Conservation (phyloP, 2,888 invertebrate genomes). For the Cheilosia vulpina region DNA sequence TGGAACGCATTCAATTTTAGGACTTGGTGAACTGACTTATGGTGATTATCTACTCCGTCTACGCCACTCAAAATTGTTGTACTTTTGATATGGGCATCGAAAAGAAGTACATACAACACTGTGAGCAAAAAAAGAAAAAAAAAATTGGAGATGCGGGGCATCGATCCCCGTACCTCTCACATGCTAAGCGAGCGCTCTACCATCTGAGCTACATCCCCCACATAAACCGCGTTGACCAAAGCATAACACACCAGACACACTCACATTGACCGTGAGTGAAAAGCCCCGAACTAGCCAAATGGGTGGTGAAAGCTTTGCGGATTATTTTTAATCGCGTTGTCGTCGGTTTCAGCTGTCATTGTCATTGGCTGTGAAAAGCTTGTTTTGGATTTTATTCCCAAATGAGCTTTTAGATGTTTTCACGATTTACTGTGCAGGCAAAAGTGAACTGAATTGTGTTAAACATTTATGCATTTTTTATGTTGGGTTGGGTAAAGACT, state of each 20-base stretch:
- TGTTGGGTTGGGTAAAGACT: too few species aligned
- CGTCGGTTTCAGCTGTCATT: too few species aligned
- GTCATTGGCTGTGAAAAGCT: too few species aligned
- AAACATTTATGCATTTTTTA: too few species aligned
- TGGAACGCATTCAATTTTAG: conserved; percentile 61
- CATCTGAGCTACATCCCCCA: conserved; percentile 84
- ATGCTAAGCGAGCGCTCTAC: conserved; percentile 84
- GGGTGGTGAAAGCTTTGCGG: background rate
- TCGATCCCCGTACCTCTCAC: conserved; percentile 84
- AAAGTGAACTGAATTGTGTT: too few species aligned
- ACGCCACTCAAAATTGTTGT: conserved; percentile 5
- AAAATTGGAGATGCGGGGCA: conserved; percentile 83
- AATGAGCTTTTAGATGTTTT: too few species aligned
- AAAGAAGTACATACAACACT: background rate
- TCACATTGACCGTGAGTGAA: background rate
- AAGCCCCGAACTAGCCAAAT: background rate
- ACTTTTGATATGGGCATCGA: background rate
- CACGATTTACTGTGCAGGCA: too few species aligned
- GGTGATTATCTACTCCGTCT: conserved; percentile 54
- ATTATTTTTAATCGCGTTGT: too few species aligned
- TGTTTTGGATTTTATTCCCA: too few species aligned
- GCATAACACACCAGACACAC: conserved; percentile 10
- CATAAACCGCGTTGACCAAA: background rate
- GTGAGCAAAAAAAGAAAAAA: background rate
- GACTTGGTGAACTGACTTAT: conserved; percentile 50